phyloP scores from a whole-genome alignment of 2,113 vertebrate species.

The Lates calcarifer region DNA sequence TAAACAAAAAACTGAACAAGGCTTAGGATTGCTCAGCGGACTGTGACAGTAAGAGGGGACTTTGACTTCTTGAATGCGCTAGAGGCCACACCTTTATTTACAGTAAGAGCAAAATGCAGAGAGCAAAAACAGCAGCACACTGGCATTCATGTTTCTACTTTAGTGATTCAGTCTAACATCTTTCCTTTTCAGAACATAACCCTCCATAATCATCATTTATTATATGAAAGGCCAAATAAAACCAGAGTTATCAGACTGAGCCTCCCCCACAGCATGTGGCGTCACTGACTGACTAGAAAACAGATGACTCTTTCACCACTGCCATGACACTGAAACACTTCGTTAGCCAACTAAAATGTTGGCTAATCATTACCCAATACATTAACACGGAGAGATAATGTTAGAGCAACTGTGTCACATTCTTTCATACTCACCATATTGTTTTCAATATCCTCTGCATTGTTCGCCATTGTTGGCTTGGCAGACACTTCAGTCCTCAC shows the following conservation, averaged over 20 bases:
- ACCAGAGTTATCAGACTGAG: neutral
- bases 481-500: conserved; percentile 72
- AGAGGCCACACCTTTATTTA: conserved; percentile 44
- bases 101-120: conserved; percentile 17
- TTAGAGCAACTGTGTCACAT: conserved; percentile 1
- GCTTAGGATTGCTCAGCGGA: neutral
- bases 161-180: neutral
- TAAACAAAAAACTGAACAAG: neutral
- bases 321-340: neutral
- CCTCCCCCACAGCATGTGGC: neutral
- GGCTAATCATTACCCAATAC: conserved; percentile 27
- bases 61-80: conserved; percentile 26
- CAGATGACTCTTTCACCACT: conserved; percentile 11
- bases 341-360: neutral
- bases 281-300: neutral
- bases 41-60: conserved; percentile 13
- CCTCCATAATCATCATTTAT: neutral
- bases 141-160: neutral
- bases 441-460: conserved; percentile 78
- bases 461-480: conserved; percentile 81
- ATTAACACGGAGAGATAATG: neutral
- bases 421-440: conserved; percentile 80
- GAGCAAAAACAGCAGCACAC: neutral
- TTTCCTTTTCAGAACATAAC: neutral
- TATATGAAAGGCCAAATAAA: neutral